These are phyloP conservation scores for Dissostichus mawsoni DNA, from an alignment of 2,113 vertebrate genomes.

Conservation along the genomic window DNA sequence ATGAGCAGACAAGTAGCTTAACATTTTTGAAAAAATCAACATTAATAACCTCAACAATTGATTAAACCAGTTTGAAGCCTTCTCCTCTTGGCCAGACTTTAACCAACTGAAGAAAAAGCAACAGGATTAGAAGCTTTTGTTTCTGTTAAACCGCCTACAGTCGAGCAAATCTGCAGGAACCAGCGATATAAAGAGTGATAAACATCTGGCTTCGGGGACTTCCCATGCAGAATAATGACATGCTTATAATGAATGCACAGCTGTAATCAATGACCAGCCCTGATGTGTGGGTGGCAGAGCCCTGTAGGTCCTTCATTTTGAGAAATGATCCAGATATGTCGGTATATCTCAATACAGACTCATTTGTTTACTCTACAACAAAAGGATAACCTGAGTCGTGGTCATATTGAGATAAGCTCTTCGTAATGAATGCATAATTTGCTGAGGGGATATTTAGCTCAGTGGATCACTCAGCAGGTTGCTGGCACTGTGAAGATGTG, in stretches of 20 bases:
- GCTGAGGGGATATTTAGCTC: constrained; percentile 39
- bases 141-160: not conserved
- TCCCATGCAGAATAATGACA: constrained; percentile 43
- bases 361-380: constrained; percentile 54
- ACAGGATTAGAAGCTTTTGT: constrained; percentile 5
- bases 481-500: constrained; percentile 45
- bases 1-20: too few species aligned
- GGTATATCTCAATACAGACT: constrained; percentile 35
- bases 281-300: constrained; percentile 34
- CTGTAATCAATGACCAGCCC: constrained; percentile 62
- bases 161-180: constrained; percentile 1
- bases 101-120: not conserved
- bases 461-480: constrained; percentile 51
- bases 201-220: constrained; percentile 53
- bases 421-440: constrained; percentile 53
- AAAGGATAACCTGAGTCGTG: constrained; percentile 28
- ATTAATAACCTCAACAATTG: not conserved
- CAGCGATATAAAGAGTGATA: constrained; percentile 39
- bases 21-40: not conserved
- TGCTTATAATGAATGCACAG: constrained; percentile 54
- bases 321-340: constrained; percentile 55
- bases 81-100: not conserved
- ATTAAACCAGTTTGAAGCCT: not conserved
- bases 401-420: constrained; percentile 40
- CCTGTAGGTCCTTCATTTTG: constrained; percentile 32